phyloP scores from a whole-genome alignment of 2,797 vertebrate species.

The Cacajao melanocephalus region DNA sequence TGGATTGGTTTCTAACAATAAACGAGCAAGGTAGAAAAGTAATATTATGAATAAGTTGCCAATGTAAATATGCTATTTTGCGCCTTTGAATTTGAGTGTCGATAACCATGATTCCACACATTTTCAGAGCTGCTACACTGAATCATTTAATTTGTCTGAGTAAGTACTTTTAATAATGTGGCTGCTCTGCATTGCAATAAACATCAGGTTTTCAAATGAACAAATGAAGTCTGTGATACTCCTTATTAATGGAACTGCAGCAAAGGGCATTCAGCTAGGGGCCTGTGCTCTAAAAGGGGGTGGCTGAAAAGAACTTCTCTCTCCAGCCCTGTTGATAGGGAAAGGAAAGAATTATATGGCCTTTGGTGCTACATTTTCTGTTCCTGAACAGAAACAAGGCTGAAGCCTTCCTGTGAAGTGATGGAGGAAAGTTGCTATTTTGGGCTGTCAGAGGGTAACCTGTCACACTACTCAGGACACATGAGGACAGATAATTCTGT shows the following conservation, averaged over 20 bases:
- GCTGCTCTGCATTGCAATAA: slow-evolving; percentile 51
- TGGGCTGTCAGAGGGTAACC: not conserved
- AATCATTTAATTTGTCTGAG: slow-evolving; percentile 81
- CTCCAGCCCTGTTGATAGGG: not conserved
- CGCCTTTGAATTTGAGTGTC: slow-evolving; percentile 66
- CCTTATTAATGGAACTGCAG: slow-evolving; percentile 6
- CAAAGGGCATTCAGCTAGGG: not conserved
- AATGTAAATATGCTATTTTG: slow-evolving; percentile 65
- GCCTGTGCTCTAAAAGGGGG: not conserved
- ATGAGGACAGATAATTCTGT: not conserved
- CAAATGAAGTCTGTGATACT: slow-evolving; percentile 71
- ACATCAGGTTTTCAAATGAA: slow-evolving; percentile 78
- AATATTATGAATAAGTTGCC: slow-evolving; percentile 59
- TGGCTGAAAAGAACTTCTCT: not conserved
- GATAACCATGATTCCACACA: slow-evolving; percentile 70
- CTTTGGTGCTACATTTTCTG: slow-evolving; percentile 41
- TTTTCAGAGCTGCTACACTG: slow-evolving; percentile 65
- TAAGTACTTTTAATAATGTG: slow-evolving; percentile 69
- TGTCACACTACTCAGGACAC: not conserved
- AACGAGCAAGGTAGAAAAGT: slow-evolving; percentile 60
- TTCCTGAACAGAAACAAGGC: not conserved
- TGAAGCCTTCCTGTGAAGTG: not conserved
- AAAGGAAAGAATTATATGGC: not conserved
- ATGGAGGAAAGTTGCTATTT: not conserved
- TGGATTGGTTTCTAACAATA: slow-evolving; percentile 57